Percentiles rank a stretch among this genome's conserved stretches.
Conservation (phyloP, 2,113 vertebrate species). For the Propithecus coquereli region DNA sequence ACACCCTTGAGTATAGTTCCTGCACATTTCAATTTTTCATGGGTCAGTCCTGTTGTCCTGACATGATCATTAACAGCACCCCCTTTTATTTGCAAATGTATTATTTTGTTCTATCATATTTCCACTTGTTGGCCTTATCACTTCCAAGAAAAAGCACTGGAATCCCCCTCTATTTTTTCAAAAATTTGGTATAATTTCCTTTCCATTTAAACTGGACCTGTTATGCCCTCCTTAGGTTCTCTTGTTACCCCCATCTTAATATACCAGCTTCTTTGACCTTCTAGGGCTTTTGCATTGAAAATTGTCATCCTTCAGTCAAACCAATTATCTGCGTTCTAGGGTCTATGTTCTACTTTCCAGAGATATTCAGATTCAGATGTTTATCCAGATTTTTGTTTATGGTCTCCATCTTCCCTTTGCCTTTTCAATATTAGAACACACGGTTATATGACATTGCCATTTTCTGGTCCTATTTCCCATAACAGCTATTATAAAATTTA, state of each 20-base stretch:
- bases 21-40: background rate
- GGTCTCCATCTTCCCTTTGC: background rate
- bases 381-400: background rate
- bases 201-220: background rate
- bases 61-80: background rate
- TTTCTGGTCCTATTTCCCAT: background rate
- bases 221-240: background rate
- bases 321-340: background rate
- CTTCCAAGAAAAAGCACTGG: background rate
- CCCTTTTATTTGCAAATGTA: background rate
- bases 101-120: background rate
- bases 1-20: background rate
- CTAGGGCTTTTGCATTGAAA: background rate
- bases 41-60: background rate
- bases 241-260: background rate
- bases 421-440: fast-evolving
- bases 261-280: background rate
- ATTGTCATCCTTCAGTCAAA: background rate
- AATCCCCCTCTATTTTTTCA: background rate
- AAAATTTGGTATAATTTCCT: background rate
- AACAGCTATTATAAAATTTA: background rate
- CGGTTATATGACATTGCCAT: background rate
- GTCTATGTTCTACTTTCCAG: background rate
- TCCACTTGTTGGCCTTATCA: background rate
- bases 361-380: background rate